Evolutionary conservation across 2,797 vertebrate genomes (phyloP).

Genomic region (Cyclura pinguis): DNA sequence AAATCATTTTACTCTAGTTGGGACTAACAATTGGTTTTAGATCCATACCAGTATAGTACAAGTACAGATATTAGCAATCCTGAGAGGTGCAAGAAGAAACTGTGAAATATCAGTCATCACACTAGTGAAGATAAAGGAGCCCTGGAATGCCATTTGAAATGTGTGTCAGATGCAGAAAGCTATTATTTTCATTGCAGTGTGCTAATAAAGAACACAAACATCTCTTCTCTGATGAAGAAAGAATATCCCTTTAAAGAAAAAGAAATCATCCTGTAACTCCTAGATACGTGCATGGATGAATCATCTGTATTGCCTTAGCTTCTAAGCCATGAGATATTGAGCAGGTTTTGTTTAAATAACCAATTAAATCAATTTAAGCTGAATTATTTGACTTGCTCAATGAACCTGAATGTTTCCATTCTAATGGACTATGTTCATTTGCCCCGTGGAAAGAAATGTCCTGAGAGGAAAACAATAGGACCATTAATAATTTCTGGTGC

Average conservation of each 20-base stretch:
- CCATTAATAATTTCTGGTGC: not conserved
- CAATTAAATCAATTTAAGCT: not conserved
- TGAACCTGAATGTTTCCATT: conserved; percentile 24
- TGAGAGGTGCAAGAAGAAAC: not conserved
- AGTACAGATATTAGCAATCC: not conserved
- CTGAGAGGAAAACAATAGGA: not conserved
- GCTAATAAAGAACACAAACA: not conserved
- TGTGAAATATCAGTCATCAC: not conserved
- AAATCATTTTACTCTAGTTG: too few species aligned
- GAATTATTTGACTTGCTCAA: not conserved
- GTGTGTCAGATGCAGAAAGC: not conserved
- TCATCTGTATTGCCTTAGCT: not conserved
- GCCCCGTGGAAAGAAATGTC: not conserved
- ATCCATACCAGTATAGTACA: not conserved
- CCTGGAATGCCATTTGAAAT: not conserved
- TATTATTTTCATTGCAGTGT: accelerated
- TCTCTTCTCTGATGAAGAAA: not conserved
- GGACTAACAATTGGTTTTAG: too few species aligned
- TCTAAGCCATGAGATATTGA: not conserved
- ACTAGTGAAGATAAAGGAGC: not conserved
- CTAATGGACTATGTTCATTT: not conserved
- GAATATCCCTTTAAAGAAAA: not conserved
- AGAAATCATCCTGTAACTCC: not conserved
- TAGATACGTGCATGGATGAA: conserved; percentile 27
- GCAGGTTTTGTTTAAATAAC: conserved; percentile 15